Conservation (phyloP, 2,888 invertebrate genomes). For the Patella caerulea region DNA sequence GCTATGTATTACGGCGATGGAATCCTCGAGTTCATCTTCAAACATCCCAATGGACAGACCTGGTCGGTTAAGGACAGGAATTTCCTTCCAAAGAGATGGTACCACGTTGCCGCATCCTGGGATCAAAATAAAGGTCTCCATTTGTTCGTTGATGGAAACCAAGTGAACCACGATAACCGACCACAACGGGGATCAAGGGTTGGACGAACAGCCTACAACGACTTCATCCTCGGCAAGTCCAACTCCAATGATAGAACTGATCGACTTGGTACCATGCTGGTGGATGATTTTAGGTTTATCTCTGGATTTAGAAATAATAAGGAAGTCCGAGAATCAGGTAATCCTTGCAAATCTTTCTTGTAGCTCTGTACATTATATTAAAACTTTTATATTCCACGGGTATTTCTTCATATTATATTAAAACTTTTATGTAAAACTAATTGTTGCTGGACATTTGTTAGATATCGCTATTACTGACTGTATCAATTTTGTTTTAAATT, state of each 20-base stretch:
- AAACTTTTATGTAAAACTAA: no score
- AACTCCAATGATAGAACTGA: constrained; percentile 50
- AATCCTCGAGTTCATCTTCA: constrained; percentile 63
- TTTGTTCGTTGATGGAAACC: constrained; percentile 64
- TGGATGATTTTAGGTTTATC: constrained; percentile 69
- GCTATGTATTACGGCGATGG: constrained; percentile 66
- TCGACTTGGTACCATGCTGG: constrained; percentile 49
- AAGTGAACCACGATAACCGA: constrained; percentile 37
- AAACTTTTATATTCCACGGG: no score
- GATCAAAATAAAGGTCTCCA: constrained; percentile 44
- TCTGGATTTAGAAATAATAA: constrained; percentile 48
- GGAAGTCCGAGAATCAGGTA: constrained; percentile 62
- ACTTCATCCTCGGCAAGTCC: constrained; percentile 66
- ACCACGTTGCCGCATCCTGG: constrained; percentile 68
- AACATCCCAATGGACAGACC: constrained; percentile 56
- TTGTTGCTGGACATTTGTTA: no score
- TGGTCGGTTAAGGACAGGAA: constrained; percentile 56
- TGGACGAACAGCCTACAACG: constrained; percentile 41
- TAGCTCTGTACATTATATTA: no score
- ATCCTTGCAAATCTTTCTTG: not conserved
- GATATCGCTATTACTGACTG: no score
- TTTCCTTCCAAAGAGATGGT: constrained; percentile 62
- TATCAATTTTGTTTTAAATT: no score
- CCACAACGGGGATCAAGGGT: constrained; percentile 16
- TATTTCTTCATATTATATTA: no score